A percentile compares a stretch with the other conserved stretches of the same genome.
Evolutionary conservation across 2,888 invertebrate genomes (phyloP).

Genomic region (Bembecia ichneumoniformis): DNA sequence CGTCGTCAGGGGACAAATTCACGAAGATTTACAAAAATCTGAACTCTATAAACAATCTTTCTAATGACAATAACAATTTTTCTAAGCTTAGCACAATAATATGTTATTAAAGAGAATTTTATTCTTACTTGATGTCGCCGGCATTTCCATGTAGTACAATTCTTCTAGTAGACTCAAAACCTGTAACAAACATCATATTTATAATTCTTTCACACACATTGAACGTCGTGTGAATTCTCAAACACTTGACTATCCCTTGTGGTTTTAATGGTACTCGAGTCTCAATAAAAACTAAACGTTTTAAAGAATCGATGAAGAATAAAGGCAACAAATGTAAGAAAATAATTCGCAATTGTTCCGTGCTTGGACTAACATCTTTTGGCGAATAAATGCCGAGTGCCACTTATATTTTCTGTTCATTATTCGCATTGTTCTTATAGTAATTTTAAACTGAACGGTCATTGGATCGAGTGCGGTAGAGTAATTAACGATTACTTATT

Average conservation of each 20-base stretch:
- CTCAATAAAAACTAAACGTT: conserved; percentile 23
- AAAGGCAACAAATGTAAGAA: conserved; percentile 62
- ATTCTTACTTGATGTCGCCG: conserved; percentile 43
- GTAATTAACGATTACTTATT: conserved; percentile 28
- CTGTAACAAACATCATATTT: conserved; percentile 20
- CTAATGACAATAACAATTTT: too few species aligned
- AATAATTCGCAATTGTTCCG: conserved; percentile 48
- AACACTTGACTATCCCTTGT: conserved; percentile 23
- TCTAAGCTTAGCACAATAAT: not conserved
- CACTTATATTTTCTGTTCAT: conserved; percentile 41
- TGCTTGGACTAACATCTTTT: conserved; percentile 53
- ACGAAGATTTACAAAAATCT: too few species aligned
- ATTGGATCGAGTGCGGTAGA: conserved; percentile 33
- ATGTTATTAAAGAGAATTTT: not conserved
- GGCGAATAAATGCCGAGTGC: conserved; percentile 42
- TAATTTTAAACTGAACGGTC: conserved; percentile 6
- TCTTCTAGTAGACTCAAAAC: conserved; percentile 9
- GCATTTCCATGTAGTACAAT: conserved; percentile 27
- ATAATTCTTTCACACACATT: conserved; percentile 17
- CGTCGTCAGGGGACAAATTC: too few species aligned
- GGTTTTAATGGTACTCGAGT: conserved; percentile 36
- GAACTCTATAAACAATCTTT: too few species aligned
- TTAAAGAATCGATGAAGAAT: conserved; percentile 48
- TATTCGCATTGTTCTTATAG: conserved; percentile 51
- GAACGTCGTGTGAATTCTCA: conserved; percentile 23